A percentile compares a stretch with the other conserved stretches of the same genome.
phyloP scores from a whole-genome alignment of 2,888 invertebrate genomes.

The Calliphora vomitoria region DNA sequence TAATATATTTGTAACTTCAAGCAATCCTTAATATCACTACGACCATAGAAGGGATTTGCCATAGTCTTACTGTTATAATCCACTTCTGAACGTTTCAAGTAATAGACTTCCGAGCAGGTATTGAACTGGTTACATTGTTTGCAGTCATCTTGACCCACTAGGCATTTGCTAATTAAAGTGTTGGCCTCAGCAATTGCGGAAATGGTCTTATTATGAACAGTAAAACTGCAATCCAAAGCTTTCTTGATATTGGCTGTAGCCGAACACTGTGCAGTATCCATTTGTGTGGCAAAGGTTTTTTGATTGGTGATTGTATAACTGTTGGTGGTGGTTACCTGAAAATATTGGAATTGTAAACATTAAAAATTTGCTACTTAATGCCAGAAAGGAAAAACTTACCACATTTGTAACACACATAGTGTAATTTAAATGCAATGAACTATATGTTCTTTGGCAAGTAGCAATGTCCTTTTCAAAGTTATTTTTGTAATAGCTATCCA shows the following conservation, averaged over 20 bases:
- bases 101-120: slow-evolving; percentile 20
- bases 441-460: too few relatives aligned
- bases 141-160: not conserved
- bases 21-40: slow-evolving; percentile 2
- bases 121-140: too few relatives aligned
- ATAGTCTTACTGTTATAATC: slow-evolving; percentile 44
- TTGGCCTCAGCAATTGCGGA: slow-evolving; percentile 25
- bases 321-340: too few relatives aligned
- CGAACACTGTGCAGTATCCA: slow-evolving; percentile 1
- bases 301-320: too few relatives aligned
- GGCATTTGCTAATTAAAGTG: slow-evolving; percentile 49
- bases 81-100: not conserved
- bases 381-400: too few relatives aligned
- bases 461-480: too few relatives aligned
- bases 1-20: not conserved
- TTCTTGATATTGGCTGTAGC: slow-evolving; percentile 34
- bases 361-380: too few relatives aligned
- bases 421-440: too few relatives aligned
- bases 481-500: too few relatives aligned
- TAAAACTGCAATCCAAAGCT: slow-evolving; percentile 59
- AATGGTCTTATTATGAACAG: slow-evolving; percentile 14
- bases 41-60: slow-evolving; percentile 60
- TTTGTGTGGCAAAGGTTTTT: too few relatives aligned
- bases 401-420: too few relatives aligned
- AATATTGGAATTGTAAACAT: too few relatives aligned